phyloP scores from a whole-genome alignment of 2,888 invertebrate species.

The Microctonus aethiopoides region DNA sequence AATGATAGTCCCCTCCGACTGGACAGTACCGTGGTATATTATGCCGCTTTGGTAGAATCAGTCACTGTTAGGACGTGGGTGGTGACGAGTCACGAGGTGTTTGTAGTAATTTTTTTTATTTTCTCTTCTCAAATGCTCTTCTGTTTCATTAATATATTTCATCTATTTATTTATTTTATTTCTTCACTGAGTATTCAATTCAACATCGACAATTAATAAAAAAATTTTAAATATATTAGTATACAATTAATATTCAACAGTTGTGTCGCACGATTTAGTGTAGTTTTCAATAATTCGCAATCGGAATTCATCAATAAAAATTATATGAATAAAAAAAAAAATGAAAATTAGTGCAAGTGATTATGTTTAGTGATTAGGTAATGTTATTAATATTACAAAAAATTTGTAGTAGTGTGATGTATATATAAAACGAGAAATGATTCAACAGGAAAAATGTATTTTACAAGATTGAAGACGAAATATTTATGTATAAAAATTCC shows the following conservation, averaged over 20 bases:
- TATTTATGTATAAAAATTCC: neutral
- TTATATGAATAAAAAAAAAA: too few relatives aligned
- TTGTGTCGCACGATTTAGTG: neutral
- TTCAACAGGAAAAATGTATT: conserved; percentile 9
- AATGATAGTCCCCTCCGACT: conserved; percentile 63
- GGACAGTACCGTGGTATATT: conserved; percentile 59
- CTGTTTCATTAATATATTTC: neutral
- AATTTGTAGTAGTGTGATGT: neutral
- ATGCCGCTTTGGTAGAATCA: conserved; percentile 60
- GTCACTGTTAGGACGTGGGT: conserved; percentile 66
- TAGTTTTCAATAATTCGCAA: neutral
- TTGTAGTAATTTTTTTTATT: conserved; percentile 16
- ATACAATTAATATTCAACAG: neutral
- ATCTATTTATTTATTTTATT: neutral
- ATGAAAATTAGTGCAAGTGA: too few relatives aligned
- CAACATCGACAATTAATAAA: too few relatives aligned
- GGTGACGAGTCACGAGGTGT: conserved; percentile 59
- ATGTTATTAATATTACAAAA: neutral
- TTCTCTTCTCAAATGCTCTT: conserved; percentile 13
- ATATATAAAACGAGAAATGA: neutral
- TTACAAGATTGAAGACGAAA: conserved; percentile 18
- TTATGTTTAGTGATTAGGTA: neutral
- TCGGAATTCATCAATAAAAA: too few relatives aligned
- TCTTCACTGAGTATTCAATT: too few relatives aligned
- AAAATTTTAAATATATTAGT: too few relatives aligned